Evolutionary conservation across 2,888 invertebrate species (phyloP), one percentile per base, ranked within the genome.

Genomic region (Nemoura dubitans): DNA sequence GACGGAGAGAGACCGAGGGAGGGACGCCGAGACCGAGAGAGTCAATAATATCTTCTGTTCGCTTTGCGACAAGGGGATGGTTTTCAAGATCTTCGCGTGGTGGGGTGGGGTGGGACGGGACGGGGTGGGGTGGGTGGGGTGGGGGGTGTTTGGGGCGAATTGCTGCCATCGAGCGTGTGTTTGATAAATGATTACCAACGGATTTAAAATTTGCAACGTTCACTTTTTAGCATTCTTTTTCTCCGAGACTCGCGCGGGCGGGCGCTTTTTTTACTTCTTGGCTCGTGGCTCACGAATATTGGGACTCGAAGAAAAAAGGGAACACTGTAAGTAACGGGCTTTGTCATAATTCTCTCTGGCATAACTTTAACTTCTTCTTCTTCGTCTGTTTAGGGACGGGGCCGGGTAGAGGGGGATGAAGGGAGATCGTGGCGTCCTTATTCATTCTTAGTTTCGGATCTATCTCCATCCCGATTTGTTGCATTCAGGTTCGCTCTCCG

Each of bases 381-480:
- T 78, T 28, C 78, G 27, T 28, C 78, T 59, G 59, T 59, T 59
- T 36, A 10, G 59, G 59, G 59, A 59, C 21, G 59, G 21, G 21
- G 59, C n/a, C 1, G 59, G 59, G 59, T 59, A 10, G 59, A 14
- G 59, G 59, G 36, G 36, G 36, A 36, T 36, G 36, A 21, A 59
- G 16, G 59, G 59, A 59, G 59, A 59, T 59, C 59, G 59, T 5
- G 27, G 21, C 81, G 28, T 81, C 81, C 30, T 30, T 81, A 28
- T 30, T 76, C 84, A 28, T 76, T 59, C 59, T 84, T 76, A 26
- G 14, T 84, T 76, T 83, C 28, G 28, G 26, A 84, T 59, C 59
- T 76, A 84, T 84, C 84, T 84, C 76, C 84, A 84, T 84, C 84
- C 30, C 84, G 59, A 84, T 76, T 84, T 84, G 28, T 81, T 78